These are phyloP conservation scores for Rattus rattus DNA, from an alignment of 2,113 vertebrate species.

Conservation along the genomic window DNA sequence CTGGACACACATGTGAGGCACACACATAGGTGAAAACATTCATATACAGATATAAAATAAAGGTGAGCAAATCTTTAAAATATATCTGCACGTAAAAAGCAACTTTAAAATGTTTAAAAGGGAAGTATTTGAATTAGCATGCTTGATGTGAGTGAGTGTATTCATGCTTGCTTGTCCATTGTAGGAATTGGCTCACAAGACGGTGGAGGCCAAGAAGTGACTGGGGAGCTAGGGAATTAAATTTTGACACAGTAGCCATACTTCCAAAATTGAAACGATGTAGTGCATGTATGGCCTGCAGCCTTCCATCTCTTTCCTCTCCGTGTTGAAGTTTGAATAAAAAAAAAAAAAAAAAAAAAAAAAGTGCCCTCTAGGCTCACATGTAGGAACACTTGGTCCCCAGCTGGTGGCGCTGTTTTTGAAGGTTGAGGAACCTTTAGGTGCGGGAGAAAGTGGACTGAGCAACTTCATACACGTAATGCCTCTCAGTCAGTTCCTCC, in stretches of 20 bases:
- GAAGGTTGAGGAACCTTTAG: neutral
- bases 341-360: neutral
- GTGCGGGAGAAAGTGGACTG: neutral
- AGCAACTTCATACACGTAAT: neutral
- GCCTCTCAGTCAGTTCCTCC: neutral
- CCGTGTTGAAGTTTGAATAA: neutral
- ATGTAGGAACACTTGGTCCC: neutral
- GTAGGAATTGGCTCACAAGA: neutral
- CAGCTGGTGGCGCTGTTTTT: neutral
- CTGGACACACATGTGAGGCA: neutral
- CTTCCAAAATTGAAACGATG: neutral
- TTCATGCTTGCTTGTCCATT: neutral
- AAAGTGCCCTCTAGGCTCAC: neutral
- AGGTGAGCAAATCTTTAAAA: neutral
- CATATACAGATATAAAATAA: no score
- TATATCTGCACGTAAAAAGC: neutral
- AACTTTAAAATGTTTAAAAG: neutral
- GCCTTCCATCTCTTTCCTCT: neutral
- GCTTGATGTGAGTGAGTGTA: neutral
- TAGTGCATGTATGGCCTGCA: neutral
- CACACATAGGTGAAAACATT: neutral
- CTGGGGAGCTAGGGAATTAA: neutral
- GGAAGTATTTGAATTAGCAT: neutral
- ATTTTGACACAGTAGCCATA: neutral
- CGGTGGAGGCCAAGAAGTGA: neutral